Evolutionary conservation across 2,888 invertebrate species (phyloP).

Genomic region (Gymnosoma rotundatum): DNA sequence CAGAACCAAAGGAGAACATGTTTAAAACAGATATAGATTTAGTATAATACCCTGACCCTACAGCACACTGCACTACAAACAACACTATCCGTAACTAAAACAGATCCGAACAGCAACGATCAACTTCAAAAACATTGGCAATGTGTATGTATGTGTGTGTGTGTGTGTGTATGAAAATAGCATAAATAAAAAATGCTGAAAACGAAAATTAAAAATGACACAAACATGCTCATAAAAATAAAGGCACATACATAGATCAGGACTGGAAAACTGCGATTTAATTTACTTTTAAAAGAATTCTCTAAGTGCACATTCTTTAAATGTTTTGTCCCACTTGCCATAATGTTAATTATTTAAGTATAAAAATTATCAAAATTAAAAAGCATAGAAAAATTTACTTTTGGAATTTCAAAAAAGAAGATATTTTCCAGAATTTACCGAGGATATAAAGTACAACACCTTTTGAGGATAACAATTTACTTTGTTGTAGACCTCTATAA

Average conservation of each 20-base stretch:
- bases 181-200: constrained; percentile 39
- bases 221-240: constrained; percentile 44
- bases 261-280: neutral
- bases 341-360: too few species aligned
- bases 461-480: too few species aligned
- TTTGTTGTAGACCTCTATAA: too few species aligned
- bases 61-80: constrained; percentile 11
- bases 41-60: constrained; percentile 64
- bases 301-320: neutral
- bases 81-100: neutral
- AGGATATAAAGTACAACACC: too few species aligned
- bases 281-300: neutral
- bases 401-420: too few species aligned
- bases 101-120: constrained; percentile 10
- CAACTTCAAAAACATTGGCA: neutral
- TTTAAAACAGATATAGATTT: constrained; percentile 59
- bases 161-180: neutral
- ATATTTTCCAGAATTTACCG: too few species aligned
- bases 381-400: too few species aligned
- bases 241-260: neutral
- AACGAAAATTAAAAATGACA: constrained; percentile 62
- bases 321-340: too few species aligned
- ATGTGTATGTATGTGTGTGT: constrained; percentile 4
- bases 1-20: constrained; percentile 19
- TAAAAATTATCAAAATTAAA: too few species aligned